Evolutionary conservation across 2,888 invertebrate species (phyloP).

Genomic region (Tachystola acroxantha): DNA sequence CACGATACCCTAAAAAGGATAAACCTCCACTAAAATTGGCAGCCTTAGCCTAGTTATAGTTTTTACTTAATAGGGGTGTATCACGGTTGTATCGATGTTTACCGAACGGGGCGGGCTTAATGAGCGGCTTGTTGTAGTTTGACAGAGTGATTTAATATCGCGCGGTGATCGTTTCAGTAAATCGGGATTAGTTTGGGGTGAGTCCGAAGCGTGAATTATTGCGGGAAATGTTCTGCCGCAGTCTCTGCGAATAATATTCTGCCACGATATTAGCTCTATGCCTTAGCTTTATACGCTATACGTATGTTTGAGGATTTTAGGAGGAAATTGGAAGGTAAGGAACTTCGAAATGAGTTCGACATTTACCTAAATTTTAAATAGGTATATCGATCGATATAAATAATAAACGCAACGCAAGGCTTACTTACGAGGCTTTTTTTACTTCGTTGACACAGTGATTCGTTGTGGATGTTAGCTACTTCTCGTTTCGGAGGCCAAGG

Average conservation of each 20-base stretch:
- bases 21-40: too few species aligned
- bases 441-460: too few species aligned
- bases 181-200: constrained; percentile 63
- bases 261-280: not conserved
- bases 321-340: too few species aligned
- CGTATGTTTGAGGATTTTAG: not conserved
- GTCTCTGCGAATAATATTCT: constrained; percentile 2
- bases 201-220: constrained; percentile 60
- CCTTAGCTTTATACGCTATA: not conserved
- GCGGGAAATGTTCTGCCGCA: constrained; percentile 26
- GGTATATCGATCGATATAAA: too few species aligned
- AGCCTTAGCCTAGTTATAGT: not conserved
- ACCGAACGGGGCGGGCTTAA: constrained; percentile 53
- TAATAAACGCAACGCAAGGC: too few species aligned
- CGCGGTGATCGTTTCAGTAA: constrained; percentile 63
- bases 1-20: too few species aligned
- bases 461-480: too few species aligned
- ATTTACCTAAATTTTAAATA: too few species aligned
- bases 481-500: too few species aligned
- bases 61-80: constrained; percentile 53
- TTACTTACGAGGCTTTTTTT: too few species aligned
- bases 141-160: constrained; percentile 73
- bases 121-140: constrained; percentile 69
- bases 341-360: too few species aligned
- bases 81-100: constrained; percentile 50